Evolutionary conservation across 2,113 vertebrate species (phyloP).

Genomic region (Rhabdomys dilectus): DNA sequence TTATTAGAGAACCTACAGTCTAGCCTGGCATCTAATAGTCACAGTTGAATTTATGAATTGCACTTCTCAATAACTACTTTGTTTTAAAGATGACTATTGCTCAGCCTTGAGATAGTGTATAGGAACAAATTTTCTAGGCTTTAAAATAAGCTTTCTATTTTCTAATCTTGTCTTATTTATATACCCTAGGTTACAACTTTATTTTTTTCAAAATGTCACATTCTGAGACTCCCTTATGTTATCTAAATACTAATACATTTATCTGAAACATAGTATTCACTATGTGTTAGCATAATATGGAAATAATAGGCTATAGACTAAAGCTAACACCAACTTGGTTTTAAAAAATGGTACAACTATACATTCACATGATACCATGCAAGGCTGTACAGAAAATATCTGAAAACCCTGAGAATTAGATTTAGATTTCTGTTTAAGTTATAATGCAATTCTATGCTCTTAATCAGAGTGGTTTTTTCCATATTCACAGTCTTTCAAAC

Average conservation of each 20-base stretch:
- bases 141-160: neutral
- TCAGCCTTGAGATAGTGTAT: neutral
- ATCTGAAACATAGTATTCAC: neutral
- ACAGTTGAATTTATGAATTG: neutral
- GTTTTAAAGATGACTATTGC: neutral
- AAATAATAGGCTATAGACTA: neutral
- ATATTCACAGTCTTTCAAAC: neutral
- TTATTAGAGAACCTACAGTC: constrained; percentile 18
- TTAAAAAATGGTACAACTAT: neutral
- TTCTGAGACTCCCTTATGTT: neutral
- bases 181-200: neutral
- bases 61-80: neutral
- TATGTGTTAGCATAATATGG: neutral
- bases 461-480: neutral
- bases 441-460: neutral
- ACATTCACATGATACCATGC: neutral
- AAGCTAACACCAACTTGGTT: neutral
- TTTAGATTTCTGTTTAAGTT: neutral
- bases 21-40: neutral
- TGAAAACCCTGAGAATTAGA: constrained; percentile 29
- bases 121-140: neutral
- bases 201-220: neutral
- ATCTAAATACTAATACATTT: constrained; percentile 23
- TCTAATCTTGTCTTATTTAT: neutral
- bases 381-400: neutral